These are phyloP conservation scores for Gymnothorax reevesii DNA, from an alignment of 2,797 vertebrate species.

Conservation along the genomic window DNA sequence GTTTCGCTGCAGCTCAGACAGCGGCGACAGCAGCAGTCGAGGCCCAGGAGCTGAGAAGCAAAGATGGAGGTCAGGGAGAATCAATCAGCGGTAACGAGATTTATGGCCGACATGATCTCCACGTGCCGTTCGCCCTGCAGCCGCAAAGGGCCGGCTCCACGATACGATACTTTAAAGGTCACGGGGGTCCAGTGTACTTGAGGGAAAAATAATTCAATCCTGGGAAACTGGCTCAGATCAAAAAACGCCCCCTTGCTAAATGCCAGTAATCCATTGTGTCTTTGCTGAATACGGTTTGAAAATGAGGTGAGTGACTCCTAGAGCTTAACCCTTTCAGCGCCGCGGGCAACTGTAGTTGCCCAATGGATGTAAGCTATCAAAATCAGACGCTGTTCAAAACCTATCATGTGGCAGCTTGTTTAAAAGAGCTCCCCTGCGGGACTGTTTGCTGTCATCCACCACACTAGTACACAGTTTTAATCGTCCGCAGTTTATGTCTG, in stretches of 20 bases:
- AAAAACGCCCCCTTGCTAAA: background rate
- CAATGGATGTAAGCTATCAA: no score
- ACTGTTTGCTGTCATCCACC: background rate
- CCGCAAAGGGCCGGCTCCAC: background rate
- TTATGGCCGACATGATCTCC: background rate
- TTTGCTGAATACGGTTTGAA: background rate
- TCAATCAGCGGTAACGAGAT: slow-evolving; percentile 3
- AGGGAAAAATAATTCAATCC: background rate
- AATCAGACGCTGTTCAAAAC: no score
- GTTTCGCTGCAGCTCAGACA: background rate
- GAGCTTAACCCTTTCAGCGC: background rate
- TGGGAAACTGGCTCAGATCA: background rate
- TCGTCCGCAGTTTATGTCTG: no score
- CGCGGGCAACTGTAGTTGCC: no score
- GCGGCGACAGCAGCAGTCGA: background rate
- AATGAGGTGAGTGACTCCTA: background rate
- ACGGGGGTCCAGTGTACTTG: background rate
- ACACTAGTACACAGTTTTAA: background rate
- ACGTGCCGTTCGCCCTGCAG: background rate
- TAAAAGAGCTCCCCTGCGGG: no score
- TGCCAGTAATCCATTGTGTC: background rate
- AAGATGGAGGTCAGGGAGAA: background rate
- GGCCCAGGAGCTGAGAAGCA: background rate
- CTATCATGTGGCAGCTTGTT: no score
- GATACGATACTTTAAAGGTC: background rate